phyloP scores from a whole-genome alignment of 2,113 vertebrate species.

The Thermophis baileyi region DNA sequence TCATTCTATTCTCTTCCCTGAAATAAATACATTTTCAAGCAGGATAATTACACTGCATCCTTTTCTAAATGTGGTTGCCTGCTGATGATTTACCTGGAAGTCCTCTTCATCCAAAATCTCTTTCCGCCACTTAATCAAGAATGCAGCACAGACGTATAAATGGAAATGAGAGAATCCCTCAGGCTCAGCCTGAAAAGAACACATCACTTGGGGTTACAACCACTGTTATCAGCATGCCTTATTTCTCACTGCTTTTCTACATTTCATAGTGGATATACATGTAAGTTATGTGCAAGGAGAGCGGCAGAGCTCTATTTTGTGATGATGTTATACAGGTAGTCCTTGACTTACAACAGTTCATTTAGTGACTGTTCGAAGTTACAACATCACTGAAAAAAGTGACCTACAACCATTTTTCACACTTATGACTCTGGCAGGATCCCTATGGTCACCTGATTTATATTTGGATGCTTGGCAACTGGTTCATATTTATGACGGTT shows the following conservation, averaged over 20 bases:
- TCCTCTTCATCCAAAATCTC: conserved; percentile 93
- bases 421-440: not conserved
- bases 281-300: too few relatives aligned
- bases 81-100: conserved; percentile 80
- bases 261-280: not conserved
- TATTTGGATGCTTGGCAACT: not conserved
- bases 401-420: not conserved
- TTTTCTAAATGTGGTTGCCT: not conserved
- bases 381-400: not conserved
- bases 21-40: not conserved
- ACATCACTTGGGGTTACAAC: not conserved
- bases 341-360: not conserved
- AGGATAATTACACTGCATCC: not conserved
- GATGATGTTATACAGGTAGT: not conserved
- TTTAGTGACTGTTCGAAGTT: not conserved
- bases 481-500: not conserved
- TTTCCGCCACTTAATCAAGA: conserved; percentile 93
- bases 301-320: not conserved
- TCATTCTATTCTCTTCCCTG: fast-evolving
- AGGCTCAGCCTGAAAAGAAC: conserved; percentile 80
- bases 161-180: conserved; percentile 96
- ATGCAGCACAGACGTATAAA: conserved; percentile 91
- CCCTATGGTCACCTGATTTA: not conserved
- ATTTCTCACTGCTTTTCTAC: not conserved
- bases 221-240: not conserved